phyloP scores from a whole-genome alignment of 2,113 vertebrate genomes.

The Pteropus alecto region DNA sequence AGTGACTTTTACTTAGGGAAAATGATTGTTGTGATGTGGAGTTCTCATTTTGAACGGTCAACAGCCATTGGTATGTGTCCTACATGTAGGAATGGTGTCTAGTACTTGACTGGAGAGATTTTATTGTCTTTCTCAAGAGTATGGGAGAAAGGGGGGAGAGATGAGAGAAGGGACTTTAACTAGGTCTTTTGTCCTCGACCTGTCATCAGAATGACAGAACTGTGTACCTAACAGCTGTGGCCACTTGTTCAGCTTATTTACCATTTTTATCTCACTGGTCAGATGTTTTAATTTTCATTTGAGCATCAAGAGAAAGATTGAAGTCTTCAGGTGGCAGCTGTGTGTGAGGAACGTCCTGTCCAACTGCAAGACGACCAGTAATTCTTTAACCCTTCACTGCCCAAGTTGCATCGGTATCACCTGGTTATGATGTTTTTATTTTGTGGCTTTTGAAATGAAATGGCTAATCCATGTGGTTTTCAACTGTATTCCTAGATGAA shows the following conservation, averaged over 20 bases:
- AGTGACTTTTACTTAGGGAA: not conserved
- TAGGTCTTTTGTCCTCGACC: not conserved
- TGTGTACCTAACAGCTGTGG: not conserved
- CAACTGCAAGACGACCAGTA: not conserved
- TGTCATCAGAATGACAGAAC: not conserved
- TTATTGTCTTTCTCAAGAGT: not conserved
- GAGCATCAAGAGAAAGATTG: not conserved
- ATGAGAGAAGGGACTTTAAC: not conserved
- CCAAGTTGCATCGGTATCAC: not conserved
- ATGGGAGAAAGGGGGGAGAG: not conserved
- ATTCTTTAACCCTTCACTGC: not conserved
- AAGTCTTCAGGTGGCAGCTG: not conserved
- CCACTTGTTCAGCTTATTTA: not conserved
- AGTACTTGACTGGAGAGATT: not conserved
- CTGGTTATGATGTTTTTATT: not conserved
- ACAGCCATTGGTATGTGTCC: not conserved
- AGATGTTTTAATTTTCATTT: not conserved
- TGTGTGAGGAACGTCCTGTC: not conserved
- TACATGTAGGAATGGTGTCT: not conserved
- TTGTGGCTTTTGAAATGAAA: conserved; percentile 24
- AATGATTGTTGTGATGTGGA: not conserved
- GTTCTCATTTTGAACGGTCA: not conserved
- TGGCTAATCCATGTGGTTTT: not conserved
- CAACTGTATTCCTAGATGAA: not conserved
- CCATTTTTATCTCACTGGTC: not conserved